Conservation (phyloP, 2,888 invertebrate species). For the Trachelus tabidus region DNA sequence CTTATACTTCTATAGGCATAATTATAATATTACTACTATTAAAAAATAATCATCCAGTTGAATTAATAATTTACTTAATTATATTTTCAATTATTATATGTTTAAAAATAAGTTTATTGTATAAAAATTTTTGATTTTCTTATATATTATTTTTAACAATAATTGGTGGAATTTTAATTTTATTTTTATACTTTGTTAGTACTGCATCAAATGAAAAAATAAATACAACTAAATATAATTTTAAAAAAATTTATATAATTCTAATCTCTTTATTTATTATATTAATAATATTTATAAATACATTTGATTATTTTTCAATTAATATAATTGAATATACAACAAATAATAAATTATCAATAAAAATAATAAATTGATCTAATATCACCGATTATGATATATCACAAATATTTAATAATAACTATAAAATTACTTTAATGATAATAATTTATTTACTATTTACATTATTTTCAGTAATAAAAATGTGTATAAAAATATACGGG, state of each 20-base stretch:
- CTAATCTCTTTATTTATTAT: no score
- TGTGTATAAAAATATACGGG: constrained; percentile 70
- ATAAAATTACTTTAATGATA: constrained; percentile 67
- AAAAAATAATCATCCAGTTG: no score
- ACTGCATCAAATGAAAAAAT: constrained; percentile 72
- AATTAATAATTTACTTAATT: constrained; percentile 70
- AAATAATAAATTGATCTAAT: constrained; percentile 59
- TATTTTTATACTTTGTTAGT: constrained; percentile 76
- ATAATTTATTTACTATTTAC: constrained; percentile 73
- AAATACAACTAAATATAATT: no score
- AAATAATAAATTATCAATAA: constrained; percentile 63
- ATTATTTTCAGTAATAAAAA: constrained; percentile 71
- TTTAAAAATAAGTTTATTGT: constrained; percentile 65
- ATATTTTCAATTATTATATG: constrained; percentile 68
- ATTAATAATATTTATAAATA: constrained; percentile 53
- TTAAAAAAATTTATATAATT: no score
- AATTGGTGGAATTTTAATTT: constrained; percentile 73
- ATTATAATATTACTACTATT: no score
- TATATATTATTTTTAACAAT: constrained; percentile 74
- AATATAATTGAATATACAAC: constrained; percentile 67
- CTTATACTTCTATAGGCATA: no score
- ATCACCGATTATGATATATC: constrained; percentile 61
- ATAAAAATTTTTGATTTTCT: constrained; percentile 69
- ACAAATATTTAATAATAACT: constrained; percentile 37
- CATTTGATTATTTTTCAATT: constrained; percentile 67